Evolutionary conservation across 2,113 vertebrate species (phyloP), one percentile per base, ranked within the genome.

Genomic region (Spheniscus mendiculus): DNA sequence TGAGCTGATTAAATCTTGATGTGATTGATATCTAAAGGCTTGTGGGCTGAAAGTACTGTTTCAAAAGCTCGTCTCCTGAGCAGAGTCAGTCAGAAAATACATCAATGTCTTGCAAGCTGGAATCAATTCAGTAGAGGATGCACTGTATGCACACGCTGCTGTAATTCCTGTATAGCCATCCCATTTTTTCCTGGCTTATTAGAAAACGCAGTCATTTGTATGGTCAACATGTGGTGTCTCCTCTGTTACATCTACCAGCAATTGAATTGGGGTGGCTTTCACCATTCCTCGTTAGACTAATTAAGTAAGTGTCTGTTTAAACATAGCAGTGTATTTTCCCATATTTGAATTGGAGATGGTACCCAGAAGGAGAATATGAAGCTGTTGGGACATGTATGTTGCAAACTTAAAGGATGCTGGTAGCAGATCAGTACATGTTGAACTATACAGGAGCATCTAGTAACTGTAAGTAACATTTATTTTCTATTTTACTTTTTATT

Each of bases 321-420:
- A 74, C 44, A 29, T 27, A 52, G 45, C 69, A 85, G 80, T 81
- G 63, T 80, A 5, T 95, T 88, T 81, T 58, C 26, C 90, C 83
- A 5, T 76, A 19, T 94, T 93, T 83, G 67, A 95, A 20, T 79
- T 72, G 78, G 72, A 96, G 63, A 79, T 95, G 74, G 59, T 72
- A 59, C 55, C 67, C 63, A 82, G 88, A 90, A 93, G 79, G 78
- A 95, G 71, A 76, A 25, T 76, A 90, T 97, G 86, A 96, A 97
- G 81, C 93, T 76, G 32, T 89, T 95, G 79, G 90, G 95, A 93
- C 61, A 42, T 59, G 58, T 87, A 29, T 71, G 50, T 87, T 92
- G 79, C 55, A 93, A 95, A 91, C 40, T 82, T 96, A 63, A 94
- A 98, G 93, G 94, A 98, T 98, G 98, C 96, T 98, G 87, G 80